Percentiles rank a stretch among this genome's conserved stretches.
Conservation (phyloP, 2,888 invertebrate genomes). For the Sminthurides aquaticus region DNA sequence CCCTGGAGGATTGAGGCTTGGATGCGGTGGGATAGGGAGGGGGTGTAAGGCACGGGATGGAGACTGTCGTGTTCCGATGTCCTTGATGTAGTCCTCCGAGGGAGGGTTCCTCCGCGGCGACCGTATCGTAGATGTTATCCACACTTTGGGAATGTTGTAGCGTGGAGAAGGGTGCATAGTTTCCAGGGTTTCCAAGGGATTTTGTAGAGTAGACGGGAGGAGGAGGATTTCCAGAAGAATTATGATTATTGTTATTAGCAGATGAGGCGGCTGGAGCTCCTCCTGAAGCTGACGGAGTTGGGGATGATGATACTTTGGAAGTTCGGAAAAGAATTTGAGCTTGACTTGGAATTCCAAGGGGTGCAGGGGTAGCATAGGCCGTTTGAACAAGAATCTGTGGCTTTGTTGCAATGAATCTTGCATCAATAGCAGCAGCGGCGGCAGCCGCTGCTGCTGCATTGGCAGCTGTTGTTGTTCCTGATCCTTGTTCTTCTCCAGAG, state of each 20-base stretch:
- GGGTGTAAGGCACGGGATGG: conserved; percentile 15
- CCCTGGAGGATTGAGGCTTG: conserved; percentile 6
- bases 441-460: too few relatives aligned
- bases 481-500: too few relatives aligned
- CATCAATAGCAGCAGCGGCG: conserved; percentile 56
- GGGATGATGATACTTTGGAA: conserved; percentile 24
- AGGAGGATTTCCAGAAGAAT: not conserved
- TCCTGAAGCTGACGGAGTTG: not conserved
- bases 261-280: not conserved
- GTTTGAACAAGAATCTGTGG: conserved; percentile 69
- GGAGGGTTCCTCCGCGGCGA: conserved; percentile 37
- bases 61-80: conserved; percentile 9
- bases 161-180: conserved; percentile 8
- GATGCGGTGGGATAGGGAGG: conserved; percentile 21
- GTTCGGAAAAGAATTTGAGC: conserved; percentile 37
- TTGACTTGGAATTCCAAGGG: conserved; percentile 47
- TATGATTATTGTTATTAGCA: conserved; percentile 7
- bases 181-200: not conserved
- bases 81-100: not conserved
- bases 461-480: not conserved
- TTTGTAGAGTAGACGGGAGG: not conserved
- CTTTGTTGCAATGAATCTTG: conserved; percentile 67
- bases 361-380: conserved; percentile 64
- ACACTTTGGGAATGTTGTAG: conserved; percentile 34
- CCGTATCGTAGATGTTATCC: conserved; percentile 43